Conservation (phyloP, 1,140 invertebrate species). For the Diorhabda elongata region DNA sequence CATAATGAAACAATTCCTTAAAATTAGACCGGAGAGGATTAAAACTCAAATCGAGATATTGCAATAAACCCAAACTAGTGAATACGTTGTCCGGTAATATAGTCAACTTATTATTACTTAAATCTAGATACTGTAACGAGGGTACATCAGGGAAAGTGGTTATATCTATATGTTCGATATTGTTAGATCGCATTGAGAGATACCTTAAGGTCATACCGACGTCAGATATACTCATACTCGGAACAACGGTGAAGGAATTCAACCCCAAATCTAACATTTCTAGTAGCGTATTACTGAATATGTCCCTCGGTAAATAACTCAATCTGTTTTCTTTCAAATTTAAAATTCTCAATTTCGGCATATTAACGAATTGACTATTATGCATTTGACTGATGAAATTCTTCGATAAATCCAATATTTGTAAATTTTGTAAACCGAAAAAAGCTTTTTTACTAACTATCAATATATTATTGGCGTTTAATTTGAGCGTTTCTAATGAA, state of each 20-base stretch:
- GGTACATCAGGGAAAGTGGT: conserved; percentile 81
- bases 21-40: conserved; percentile 83
- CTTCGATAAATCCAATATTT: conserved; percentile 73
- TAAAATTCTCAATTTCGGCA: conserved; percentile 69
- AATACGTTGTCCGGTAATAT: conserved; percentile 87
- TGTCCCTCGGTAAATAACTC: conserved; percentile 69
- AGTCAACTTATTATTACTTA: conserved; percentile 76
- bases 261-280: conserved; percentile 75
- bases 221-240: conserved; percentile 65
- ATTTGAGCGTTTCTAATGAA: conserved; percentile 67
- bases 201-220: conserved; percentile 70
- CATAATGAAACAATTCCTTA: conserved; percentile 84
- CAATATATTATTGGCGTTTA: conserved; percentile 71
- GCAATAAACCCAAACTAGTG: conserved; percentile 70
- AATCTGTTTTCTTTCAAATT: conserved; percentile 74
- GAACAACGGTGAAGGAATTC: conserved; percentile 74
- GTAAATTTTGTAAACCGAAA: conserved; percentile 65
- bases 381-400: conserved; percentile 74
- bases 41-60: conserved; percentile 73
- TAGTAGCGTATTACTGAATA: conserved; percentile 73
- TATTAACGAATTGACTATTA: conserved; percentile 76
- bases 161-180: conserved; percentile 80
- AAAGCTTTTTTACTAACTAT: conserved; percentile 71
- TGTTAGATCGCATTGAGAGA: conserved; percentile 75
- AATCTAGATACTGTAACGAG: conserved; percentile 70